Evolutionary conservation across 2,113 vertebrate genomes (phyloP), one percentile per base, ranked within the genome.

Genomic region (Elanus axillaris): DNA sequence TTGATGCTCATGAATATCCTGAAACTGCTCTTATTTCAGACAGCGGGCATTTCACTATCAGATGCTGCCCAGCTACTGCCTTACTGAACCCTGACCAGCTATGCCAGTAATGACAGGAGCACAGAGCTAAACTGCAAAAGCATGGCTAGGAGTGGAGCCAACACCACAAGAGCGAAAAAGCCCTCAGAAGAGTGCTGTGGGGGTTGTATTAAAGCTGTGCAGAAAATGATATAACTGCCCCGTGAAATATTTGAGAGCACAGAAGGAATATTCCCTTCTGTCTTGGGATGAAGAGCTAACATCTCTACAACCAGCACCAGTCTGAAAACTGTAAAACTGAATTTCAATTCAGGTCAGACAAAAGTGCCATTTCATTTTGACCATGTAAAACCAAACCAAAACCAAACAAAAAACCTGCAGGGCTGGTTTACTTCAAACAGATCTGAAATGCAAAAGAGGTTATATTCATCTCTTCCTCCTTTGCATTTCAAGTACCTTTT

Each of bases 21-120:
- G 22, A 69, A 74, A 45, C 13, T 0, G 1, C 56, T 60, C 10
- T 34, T 22, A 45, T 38, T 47, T 58, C 52, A 80, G 26, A 9
- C 56, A 14, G 4, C 0, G 1, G 17, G 8, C 2, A 0, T 60
- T 86, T n/a, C 13, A 1, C 60, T 47, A 13, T 16, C 36, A 40
- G 16, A 13, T 6, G 18, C 23, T 78, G 48, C 16, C 55, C 38
- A 45, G n/a, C 13, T 18, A 47, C 32, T 14, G 16, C 52, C 31
- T 16, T 8, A 8, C 43, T 18, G 22, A 68, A 20, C 31, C 34
- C 48, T 20, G 5, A 29, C 36, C 84, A 52, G 59, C 47, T 38
- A 11, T 11, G 31, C 22, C 40, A 60, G 62, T 14, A 48, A 16
- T 7, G 15, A 40, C 1, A 3, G 47, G 20, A 71, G 36, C 55